Evolutionary conservation across 2,797 vertebrate genomes (phyloP).

Genomic region (Sciaenops ocellatus): DNA sequence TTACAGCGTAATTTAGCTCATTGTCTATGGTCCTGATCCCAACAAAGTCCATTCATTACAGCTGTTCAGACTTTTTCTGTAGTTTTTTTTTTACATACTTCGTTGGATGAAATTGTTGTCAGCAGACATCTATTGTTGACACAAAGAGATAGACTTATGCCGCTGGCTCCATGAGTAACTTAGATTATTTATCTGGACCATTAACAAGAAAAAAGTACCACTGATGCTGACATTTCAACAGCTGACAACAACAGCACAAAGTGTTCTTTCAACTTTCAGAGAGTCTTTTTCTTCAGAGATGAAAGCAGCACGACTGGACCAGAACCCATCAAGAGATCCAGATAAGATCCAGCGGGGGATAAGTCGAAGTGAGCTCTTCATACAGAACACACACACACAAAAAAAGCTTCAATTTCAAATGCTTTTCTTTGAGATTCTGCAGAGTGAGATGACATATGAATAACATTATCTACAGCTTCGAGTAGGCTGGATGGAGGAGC

Average conservation of each 20-base stretch:
- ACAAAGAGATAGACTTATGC: constrained; percentile 2
- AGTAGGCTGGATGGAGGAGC: constrained; percentile 14
- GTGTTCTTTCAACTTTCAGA: constrained; percentile 69
- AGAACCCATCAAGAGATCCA: constrained; percentile 65
- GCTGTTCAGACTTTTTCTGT: no score
- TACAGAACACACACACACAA: constrained; percentile 58
- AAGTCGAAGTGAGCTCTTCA: constrained; percentile 57
- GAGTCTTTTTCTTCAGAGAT: constrained; percentile 60
- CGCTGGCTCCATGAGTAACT: constrained; percentile 6
- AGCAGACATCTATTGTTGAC: constrained; percentile 18
- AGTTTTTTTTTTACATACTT: no score
- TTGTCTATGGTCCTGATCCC: no score
- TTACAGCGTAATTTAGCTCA: no score
- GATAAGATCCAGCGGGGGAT: constrained; percentile 71
- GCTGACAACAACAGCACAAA: constrained; percentile 50
- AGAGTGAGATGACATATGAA: constrained; percentile 57
- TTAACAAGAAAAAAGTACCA: constrained; percentile 17
- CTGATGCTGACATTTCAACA: constrained; percentile 56
- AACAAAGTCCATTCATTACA: no score
- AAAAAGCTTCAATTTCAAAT: constrained; percentile 48
- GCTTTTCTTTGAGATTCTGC: constrained; percentile 53
- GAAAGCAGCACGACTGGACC: constrained; percentile 65
- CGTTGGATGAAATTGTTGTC: constrained; percentile 4
- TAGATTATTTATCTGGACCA: constrained; percentile 27
- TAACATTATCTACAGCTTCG: constrained; percentile 49